These are phyloP conservation scores for Nyctibius grandis DNA, from an alignment of 2,797 vertebrate species.

Conservation along the genomic window DNA sequence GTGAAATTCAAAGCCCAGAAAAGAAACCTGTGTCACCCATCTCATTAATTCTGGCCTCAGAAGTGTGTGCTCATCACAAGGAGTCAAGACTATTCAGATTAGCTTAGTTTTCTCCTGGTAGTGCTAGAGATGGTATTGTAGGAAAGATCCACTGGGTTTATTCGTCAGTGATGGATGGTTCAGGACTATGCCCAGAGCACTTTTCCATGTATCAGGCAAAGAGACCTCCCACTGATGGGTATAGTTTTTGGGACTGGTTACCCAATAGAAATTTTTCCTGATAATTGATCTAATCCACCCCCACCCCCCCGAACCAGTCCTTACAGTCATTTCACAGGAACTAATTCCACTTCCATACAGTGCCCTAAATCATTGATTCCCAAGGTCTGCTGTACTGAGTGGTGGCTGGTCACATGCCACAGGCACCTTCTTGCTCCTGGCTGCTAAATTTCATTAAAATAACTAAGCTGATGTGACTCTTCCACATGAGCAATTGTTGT, in stretches of 20 bases:
- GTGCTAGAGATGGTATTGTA: not conserved
- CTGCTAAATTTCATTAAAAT: slow-evolving; percentile 57
- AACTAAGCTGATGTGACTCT: slow-evolving; percentile 5
- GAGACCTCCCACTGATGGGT: not conserved
- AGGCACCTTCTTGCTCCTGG: not conserved
- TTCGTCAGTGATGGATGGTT: not conserved
- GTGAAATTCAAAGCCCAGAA: not conserved
- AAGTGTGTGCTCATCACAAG: not conserved
- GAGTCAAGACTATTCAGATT: not conserved
- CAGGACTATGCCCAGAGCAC: slow-evolving; percentile 20
- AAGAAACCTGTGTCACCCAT: not conserved
- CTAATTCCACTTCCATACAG: slow-evolving; percentile 4
- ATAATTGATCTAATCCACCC: slow-evolving; percentile 26
- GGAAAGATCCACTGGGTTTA: slow-evolving; percentile 15
- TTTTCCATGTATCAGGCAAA: slow-evolving; percentile 32
- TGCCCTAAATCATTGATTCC: slow-evolving; percentile 33
- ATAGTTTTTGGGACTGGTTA: slow-evolving; percentile 20
- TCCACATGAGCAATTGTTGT: slow-evolving; percentile 24
- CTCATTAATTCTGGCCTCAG: slow-evolving; percentile 32
- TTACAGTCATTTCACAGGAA: slow-evolving; percentile 9
- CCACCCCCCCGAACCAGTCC: not conserved
- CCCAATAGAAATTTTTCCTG: slow-evolving; percentile 11
- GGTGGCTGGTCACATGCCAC: slow-evolving; percentile 17
- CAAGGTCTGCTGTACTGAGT: not conserved
- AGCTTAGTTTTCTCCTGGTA: slow-evolving; percentile 30